Evolutionary conservation across 2,797 vertebrate species (phyloP).

Genomic region (Limosa lapponica): DNA sequence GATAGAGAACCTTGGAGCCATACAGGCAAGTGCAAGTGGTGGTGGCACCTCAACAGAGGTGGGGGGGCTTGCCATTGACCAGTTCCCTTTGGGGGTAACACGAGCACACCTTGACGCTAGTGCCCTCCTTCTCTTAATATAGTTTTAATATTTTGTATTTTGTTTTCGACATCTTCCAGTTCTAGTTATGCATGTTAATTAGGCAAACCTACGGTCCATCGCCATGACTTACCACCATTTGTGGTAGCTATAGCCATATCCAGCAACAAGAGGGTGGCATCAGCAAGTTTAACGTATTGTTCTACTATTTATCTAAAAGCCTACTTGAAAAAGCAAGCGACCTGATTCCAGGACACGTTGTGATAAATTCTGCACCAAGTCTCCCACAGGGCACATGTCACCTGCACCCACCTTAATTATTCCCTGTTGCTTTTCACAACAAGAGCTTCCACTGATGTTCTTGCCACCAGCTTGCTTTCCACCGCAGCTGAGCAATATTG

Average conservation of each 20-base stretch:
- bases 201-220: neutral
- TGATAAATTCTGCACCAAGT: neutral
- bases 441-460: neutral
- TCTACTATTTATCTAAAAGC: neutral
- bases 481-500: neutral
- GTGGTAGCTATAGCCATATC: fast-evolving
- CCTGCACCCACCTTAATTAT: neutral
- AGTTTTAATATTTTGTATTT: fast-evolving
- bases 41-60: neutral
- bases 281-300: fast-evolving
- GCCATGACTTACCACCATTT: fast-evolving
- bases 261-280: neutral
- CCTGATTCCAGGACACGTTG: fast-evolving
- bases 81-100: neutral
- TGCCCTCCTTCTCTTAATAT: fast-evolving
- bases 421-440: neutral
- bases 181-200: fast-evolving
- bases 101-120: too few relatives aligned
- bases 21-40: constrained; percentile 85
- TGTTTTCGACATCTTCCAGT: neutral
- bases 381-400: neutral
- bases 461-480: neutral
- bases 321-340: neutral
- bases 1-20: constrained; percentile 97
- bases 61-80: neutral